phyloP scores from a whole-genome alignment of 2,797 vertebrate genomes.

The Clamator glandarius region DNA sequence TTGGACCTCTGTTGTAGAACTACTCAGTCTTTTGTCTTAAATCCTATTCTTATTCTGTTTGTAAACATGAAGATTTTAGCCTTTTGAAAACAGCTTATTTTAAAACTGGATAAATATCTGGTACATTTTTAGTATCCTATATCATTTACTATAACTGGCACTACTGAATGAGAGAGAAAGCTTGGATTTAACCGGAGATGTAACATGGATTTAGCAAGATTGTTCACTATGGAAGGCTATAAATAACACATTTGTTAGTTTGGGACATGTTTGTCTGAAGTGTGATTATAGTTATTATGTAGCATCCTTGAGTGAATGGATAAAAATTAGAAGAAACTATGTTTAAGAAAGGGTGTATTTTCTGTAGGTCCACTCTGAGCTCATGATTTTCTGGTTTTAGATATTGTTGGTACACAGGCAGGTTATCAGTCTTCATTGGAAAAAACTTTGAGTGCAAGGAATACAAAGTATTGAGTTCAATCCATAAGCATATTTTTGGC shows the following conservation, averaged over 20 bases:
- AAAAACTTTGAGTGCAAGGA: neutral
- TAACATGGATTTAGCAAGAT: neutral
- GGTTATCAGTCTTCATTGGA: neutral
- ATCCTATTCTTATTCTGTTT: neutral
- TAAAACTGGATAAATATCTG: conserved; percentile 22
- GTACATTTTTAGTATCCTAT: neutral
- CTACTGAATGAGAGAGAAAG: neutral
- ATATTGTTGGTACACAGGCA: neutral
- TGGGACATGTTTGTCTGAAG: neutral
- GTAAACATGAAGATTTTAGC: neutral
- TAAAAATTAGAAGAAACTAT: neutral
- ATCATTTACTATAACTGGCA: neutral
- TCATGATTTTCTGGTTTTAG: neutral
- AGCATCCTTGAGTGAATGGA: neutral
- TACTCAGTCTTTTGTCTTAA: neutral
- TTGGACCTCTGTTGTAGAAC: neutral
- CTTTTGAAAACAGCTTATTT: conserved; percentile 9
- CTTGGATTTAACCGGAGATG: neutral
- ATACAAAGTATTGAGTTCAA: neutral
- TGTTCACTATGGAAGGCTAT: neutral
- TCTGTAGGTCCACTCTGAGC: neutral
- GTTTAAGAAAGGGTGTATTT: neutral
- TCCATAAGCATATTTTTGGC: neutral
- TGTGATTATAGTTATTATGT: conserved; percentile 51
- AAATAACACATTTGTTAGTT: conserved; percentile 22